Evolutionary conservation across 2,113 vertebrate species (phyloP).

Genomic region (Oncorhynchus tshawytscha): DNA sequence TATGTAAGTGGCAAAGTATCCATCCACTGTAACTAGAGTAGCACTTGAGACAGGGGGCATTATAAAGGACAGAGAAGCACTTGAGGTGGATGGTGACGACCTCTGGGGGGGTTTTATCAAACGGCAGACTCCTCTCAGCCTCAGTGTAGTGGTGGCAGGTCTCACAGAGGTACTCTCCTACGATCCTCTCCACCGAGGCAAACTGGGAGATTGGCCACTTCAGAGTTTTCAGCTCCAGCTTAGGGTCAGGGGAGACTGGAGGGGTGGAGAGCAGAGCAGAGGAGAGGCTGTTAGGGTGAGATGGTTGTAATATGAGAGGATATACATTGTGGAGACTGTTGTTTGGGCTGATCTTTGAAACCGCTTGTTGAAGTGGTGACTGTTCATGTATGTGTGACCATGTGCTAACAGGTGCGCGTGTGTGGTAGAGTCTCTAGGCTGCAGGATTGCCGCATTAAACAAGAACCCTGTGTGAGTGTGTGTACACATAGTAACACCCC

Average conservation of each 20-base stretch:
- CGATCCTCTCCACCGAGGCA: slow-evolving; percentile 96
- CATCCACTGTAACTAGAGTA: no score
- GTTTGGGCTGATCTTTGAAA: neutral
- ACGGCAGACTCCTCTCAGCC: slow-evolving; percentile 93
- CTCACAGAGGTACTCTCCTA: slow-evolving; percentile 97
- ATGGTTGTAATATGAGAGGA: neutral
- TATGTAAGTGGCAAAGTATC: no score
- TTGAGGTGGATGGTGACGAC: slow-evolving; percentile 96
- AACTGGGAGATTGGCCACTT: slow-evolving; percentile 97
- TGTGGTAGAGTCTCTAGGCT: no score
- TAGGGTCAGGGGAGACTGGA: slow-evolving; percentile 95
- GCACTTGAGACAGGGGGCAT: slow-evolving; percentile 56
- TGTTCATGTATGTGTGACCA: neutral
- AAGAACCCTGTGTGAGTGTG: neutral
- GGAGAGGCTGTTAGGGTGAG: neutral
- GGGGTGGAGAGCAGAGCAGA: slow-evolving; percentile 19
- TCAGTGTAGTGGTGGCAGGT: slow-evolving; percentile 95
- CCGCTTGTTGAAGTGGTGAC: neutral
- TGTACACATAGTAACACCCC: no score
- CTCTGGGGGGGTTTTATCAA: slow-evolving; percentile 92
- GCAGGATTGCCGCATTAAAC: no score
- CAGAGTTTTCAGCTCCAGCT: slow-evolving; percentile 89
- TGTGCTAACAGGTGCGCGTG: neutral
- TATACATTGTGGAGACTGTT: neutral
- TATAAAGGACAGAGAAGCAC: slow-evolving; percentile 93